Evolutionary conservation across 2,113 vertebrate genomes (phyloP).

Genomic region (Malurus cyaneus): DNA sequence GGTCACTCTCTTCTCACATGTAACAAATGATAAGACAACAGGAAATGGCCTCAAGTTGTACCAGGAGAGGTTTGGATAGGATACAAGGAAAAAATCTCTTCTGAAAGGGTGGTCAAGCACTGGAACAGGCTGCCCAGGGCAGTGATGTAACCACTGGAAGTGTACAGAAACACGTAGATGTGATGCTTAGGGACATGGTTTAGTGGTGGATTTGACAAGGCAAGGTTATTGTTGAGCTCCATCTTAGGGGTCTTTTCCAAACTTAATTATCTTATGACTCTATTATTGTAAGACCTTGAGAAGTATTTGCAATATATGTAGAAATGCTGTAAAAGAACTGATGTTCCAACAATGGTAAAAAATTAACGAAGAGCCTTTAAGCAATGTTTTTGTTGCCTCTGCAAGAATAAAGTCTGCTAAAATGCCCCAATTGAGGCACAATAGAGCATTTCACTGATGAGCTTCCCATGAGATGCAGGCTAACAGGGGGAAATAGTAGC

Average conservation of each 20-base stretch:
- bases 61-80: too few relatives aligned
- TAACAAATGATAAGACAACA: fast-evolving
- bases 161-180: not conserved
- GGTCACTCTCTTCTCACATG: not conserved
- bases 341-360: not conserved
- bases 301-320: not conserved
- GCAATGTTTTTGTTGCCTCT: not conserved
- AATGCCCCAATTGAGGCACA: not conserved
- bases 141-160: not conserved
- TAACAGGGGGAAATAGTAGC: not conserved
- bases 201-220: not conserved
- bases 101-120: not conserved
- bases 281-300: not conserved
- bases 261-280: not conserved
- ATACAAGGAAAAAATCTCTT: not conserved
- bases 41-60: not conserved
- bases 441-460: not conserved
- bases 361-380: not conserved
- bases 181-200: not conserved
- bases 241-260: not conserved
- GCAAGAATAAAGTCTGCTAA: not conserved
- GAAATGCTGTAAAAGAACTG: not conserved
- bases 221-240: not conserved
- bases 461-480: not conserved
- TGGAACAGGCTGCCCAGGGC: not conserved